Percentiles rank a stretch among this genome's conserved stretches.
phyloP scores from a whole-genome alignment of 2,797 vertebrate genomes.

The Brotula barbata region DNA sequence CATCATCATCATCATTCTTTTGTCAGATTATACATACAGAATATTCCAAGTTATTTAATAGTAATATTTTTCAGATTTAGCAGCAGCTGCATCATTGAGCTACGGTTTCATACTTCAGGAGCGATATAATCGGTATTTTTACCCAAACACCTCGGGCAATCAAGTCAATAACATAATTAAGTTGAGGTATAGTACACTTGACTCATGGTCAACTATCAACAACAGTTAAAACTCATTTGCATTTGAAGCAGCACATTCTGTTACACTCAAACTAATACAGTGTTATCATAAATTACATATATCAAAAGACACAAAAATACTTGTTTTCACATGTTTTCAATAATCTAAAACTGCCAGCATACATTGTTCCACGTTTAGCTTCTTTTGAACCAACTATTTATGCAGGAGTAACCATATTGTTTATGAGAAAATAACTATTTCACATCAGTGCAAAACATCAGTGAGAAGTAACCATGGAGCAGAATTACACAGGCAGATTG shows the following conservation, averaged over 20 bases:
- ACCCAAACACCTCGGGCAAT: constrained; percentile 54
- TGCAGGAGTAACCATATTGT: constrained; percentile 30
- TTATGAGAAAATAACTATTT: constrained; percentile 48
- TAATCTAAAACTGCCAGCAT: constrained; percentile 49
- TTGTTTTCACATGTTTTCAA: constrained; percentile 34
- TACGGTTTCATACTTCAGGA: constrained; percentile 49
- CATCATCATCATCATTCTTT: background rate
- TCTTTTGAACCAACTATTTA: constrained; percentile 28
- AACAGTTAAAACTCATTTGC: constrained; percentile 44
- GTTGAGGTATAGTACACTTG: constrained; percentile 70
- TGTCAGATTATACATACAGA: too few relatives aligned
- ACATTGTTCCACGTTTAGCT: constrained; percentile 16
- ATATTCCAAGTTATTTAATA: constrained; percentile 12
- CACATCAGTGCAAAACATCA: constrained; percentile 56
- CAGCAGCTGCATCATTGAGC: constrained; percentile 44
- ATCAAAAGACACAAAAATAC: constrained; percentile 69
- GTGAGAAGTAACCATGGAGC: constrained; percentile 28
- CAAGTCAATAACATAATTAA: constrained; percentile 46
- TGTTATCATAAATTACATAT: constrained; percentile 56
- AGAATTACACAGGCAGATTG: constrained; percentile 38
- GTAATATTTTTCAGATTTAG: constrained; percentile 27
- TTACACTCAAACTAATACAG: constrained; percentile 49
- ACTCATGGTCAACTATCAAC: constrained; percentile 41
- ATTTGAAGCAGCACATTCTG: constrained; percentile 67
- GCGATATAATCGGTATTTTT: constrained; percentile 19